A percentile compares a stretch with the other conserved stretches of the same genome.
Conservation (phyloP, 53 echinoderm and acorn worm species). For the Temnopleurus reevesii region DNA sequence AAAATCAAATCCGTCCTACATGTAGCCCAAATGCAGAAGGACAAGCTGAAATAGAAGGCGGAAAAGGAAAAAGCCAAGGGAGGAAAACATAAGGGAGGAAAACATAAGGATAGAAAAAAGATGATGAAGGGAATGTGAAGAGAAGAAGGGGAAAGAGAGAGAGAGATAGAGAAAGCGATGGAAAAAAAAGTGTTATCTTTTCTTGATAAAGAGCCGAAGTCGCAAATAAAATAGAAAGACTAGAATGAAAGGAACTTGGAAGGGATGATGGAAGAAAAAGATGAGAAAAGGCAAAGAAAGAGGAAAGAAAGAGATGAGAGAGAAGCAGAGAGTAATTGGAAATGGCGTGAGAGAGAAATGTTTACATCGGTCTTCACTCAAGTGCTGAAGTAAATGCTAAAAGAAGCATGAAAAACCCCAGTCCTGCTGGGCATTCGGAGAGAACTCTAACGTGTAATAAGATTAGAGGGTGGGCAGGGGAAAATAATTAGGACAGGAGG, state of each 20-base stretch:
- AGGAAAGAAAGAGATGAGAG: background rate
- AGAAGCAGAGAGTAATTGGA: no score
- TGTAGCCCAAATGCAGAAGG: background rate
- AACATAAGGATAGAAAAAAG: background rate
- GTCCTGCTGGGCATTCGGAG: background rate
- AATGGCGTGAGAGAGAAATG: slow-evolving; percentile 16
- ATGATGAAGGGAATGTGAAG: no score
- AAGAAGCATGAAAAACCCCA: slow-evolving; percentile 15
- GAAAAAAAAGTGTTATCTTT: background rate
- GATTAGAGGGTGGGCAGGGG: background rate
- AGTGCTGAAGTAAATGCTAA: slow-evolving; percentile 13
- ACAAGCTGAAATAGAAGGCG: background rate
- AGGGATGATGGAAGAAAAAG: background rate
- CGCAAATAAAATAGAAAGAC: background rate
- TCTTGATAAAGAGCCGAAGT: no score
- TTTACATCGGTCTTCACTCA: background rate
- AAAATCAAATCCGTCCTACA: no score
- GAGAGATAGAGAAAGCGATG: background rate
- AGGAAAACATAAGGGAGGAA: background rate
- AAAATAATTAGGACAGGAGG: background rate
- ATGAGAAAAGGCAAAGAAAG: no score
- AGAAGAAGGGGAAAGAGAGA: background rate
- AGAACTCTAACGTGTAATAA: background rate
- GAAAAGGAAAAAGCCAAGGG: no score
- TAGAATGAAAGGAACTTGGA: background rate